These are phyloP conservation scores for Gallinago undulata DNA, from an alignment of 2,113 vertebrate species.

Conservation along the genomic window DNA sequence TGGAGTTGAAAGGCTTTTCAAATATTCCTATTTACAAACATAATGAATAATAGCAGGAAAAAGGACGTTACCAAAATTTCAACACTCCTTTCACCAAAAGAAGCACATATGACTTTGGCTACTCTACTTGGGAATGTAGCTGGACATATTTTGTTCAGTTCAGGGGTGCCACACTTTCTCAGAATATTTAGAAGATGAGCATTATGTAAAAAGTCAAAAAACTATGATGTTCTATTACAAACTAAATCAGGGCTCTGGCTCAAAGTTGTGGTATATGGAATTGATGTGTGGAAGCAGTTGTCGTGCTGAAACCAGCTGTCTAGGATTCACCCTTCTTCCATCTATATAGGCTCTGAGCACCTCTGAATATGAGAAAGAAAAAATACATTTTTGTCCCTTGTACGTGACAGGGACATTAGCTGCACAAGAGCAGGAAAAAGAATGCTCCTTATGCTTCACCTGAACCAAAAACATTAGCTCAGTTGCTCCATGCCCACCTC, in stretches of 20 bases:
- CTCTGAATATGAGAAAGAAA: not conserved
- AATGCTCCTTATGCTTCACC: not conserved
- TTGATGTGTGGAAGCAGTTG: not conserved
- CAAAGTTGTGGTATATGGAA: not conserved
- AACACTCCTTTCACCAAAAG: not conserved
- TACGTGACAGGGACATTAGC: not conserved
- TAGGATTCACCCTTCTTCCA: not conserved
- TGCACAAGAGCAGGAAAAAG: not conserved
- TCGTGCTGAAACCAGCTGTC: rapidly evolving
- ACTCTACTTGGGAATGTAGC: not conserved
- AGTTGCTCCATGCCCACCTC: not conserved
- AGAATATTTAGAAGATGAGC: not conserved
- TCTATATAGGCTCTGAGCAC: not conserved
- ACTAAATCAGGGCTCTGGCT: not conserved
- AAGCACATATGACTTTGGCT: not conserved
- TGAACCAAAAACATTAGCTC: not conserved
- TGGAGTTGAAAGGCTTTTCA: not conserved
- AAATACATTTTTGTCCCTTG: not conserved
- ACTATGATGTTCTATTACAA: not conserved
- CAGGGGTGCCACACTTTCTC: not conserved
- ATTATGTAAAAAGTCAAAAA: not conserved
- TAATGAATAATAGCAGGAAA: not conserved
- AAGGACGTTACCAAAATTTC: not conserved
- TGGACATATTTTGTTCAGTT: not conserved
- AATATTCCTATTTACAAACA: not conserved